Base-by-base conservation (phyloP, 2,113 vertebrate genomes). In the Fukomys damarensis region DNA sequence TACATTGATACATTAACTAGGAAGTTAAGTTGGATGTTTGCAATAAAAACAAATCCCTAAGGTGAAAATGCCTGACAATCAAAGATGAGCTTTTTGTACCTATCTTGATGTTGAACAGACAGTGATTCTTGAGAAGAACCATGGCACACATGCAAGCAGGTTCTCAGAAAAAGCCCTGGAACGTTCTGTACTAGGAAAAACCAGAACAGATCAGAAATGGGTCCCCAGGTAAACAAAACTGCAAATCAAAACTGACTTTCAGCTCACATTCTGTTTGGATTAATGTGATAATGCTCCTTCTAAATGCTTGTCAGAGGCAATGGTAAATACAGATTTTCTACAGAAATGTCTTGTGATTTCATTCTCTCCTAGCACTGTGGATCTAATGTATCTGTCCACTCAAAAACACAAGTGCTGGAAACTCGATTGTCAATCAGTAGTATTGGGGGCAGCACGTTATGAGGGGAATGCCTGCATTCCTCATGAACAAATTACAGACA, bases 21-120 rank as follows among this genome's bases (percentile, higher is more conserved):
- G 5, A 94, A 72, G 14, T 66, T 80, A 91, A 87, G 58, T 49
- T 54, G 35, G 46, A 81, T 68, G n/a, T 79, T 91, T 61, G 70
- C 4, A 10, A 68, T 26, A 76, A 35, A 46, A 16, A 0, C 66
- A 38, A 79, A 66, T 32, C 3, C 30, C 20, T 68, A 46, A 83
- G 30, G 13, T 26, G 19, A 85, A 68, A 82, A 65, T 5, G 12
- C 20, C 35, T 52, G 17, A 17, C 58, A 85, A 24, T 79, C 20
- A 68, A 68, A 65, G 7, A 68, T 80, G 14, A 66, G 2, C 0
- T 5, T 58, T n/a, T 24, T 77, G 26, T 1, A 4, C 16, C 4
- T 41, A 0, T 66, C 11, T 30, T 59, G 0, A 2, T 35, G 3
- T 35, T 66, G 22, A 91, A 19, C 12, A 74, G 13, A 2, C 9